Conservation (phyloP, 2,797 vertebrate genomes). For the Apodemus agrarius region DNA sequence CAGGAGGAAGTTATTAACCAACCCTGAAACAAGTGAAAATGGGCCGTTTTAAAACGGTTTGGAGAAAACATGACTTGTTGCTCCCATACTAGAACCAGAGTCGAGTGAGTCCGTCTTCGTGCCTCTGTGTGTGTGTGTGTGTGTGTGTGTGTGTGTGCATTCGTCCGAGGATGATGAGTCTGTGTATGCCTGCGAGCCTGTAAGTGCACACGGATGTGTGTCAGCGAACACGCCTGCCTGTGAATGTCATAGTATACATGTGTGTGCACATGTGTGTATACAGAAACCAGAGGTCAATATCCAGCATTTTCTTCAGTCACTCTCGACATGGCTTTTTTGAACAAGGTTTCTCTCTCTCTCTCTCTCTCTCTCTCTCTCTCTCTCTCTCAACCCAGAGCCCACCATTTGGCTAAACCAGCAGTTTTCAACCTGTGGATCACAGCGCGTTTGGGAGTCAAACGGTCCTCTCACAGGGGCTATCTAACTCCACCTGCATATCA, state of each 20-base stretch:
- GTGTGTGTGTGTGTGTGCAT: neutral
- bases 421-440: neutral
- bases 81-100: neutral
- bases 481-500: neutral
- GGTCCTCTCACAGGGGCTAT: neutral
- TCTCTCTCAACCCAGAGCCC: neutral
- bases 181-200: too few relatives aligned
- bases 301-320: neutral
- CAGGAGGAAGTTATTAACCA: constrained; percentile 68
- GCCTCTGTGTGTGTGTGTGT: neutral
- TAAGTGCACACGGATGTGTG: too few relatives aligned
- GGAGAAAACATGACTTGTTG: neutral
- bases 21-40: constrained; percentile 39
- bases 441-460: neutral
- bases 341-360: too few relatives aligned
- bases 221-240: too few relatives aligned
- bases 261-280: neutral
- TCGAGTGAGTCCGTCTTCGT: neutral
- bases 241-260: too few relatives aligned
- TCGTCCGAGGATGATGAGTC: too few relatives aligned
- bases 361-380: too few relatives aligned
- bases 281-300: neutral
- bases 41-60: constrained; percentile 59
- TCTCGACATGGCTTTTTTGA: neutral
- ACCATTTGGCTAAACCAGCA: neutral